Conservation (phyloP, 2,797 vertebrate species). For the Otolemur crassicaudatus region DNA sequence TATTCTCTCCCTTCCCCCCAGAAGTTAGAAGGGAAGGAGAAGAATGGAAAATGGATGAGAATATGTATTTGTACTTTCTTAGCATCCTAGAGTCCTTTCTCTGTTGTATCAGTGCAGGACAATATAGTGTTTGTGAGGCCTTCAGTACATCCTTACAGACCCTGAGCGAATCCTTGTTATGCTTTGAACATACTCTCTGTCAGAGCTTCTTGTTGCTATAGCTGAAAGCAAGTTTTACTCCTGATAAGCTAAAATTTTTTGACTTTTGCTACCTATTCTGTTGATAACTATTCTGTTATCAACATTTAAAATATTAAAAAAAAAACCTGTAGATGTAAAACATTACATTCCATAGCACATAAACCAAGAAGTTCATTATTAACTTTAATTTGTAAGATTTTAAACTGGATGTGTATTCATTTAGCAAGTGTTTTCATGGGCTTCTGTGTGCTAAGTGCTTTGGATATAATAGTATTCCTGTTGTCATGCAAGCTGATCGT, state of each 20-base stretch:
- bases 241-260: background rate
- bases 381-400: slow-evolving; percentile 58
- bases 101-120: background rate
- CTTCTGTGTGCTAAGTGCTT: background rate
- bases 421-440: slow-evolving; percentile 6
- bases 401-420: background rate
- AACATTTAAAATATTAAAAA: slow-evolving; percentile 35
- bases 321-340: background rate
- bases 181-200: background rate
- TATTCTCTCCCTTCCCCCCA: background rate
- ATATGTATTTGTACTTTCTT: background rate
- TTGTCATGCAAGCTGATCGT: background rate
- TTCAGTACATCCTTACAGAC: background rate
- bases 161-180: background rate
- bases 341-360: background rate
- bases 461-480: background rate
- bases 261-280: background rate
- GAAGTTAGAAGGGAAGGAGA: background rate
- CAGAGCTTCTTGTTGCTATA: slow-evolving; percentile 4
- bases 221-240: slow-evolving; percentile 18
- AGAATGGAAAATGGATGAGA: background rate
- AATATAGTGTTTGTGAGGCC: background rate
- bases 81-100: background rate
- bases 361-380: slow-evolving; percentile 19
- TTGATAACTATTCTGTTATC: background rate